Evolutionary conservation across 2,888 invertebrate species (phyloP), one percentile per base, ranked within the genome.

Genomic region (Hirtodrosophila histrioides): DNA sequence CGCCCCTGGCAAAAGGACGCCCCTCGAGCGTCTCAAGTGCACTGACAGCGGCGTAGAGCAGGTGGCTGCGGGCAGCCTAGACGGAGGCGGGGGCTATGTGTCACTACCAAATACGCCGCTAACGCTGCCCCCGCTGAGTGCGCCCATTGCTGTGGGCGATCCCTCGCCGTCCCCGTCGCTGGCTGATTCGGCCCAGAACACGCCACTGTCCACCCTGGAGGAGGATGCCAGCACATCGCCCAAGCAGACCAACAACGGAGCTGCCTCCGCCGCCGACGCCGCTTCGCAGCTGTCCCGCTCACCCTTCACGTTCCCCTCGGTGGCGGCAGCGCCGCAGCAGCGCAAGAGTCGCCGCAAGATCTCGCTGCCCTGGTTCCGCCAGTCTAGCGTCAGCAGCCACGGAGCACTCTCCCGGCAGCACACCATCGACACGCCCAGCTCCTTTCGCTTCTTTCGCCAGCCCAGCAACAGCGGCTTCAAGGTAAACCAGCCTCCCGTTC

Each of bases 381-480:
- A 97, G 92, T 94, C 94, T 86, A 96, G 96, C 66, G 94, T 95
- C 36, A 81, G 72, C 55, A 72, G 54, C 10, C 96, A 95, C 92
- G 95, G 95, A 69, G 93, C 94, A 58, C 94, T 97, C 60, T 94
- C 96, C 67, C 94, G 97, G 57, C 97, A 97, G 92, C 97, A 97
- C 91, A 97, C 97, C 92, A 97, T 97, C 92, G 97, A 97, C 92
- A 96, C 97, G 77, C 97, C 97, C 89, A 94, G 96, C 91, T 96
- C 96, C 68, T 96, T 96, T 93, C 95, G 96, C 88, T 95, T 96
- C 86, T 94, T 96, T 90, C 94, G 94, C 71, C 93, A 93, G 92
- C 84, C 91, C 76, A 92, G 92, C 85, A 83, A 64, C 65, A 92
- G 89, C 75, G 91, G 90, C 89, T 88, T 89, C 54, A 91, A 92